Evolutionary conservation across 2,797 vertebrate species (phyloP), one percentile per base, ranked within the genome.

Genomic region (Ceryle rudis): DNA sequence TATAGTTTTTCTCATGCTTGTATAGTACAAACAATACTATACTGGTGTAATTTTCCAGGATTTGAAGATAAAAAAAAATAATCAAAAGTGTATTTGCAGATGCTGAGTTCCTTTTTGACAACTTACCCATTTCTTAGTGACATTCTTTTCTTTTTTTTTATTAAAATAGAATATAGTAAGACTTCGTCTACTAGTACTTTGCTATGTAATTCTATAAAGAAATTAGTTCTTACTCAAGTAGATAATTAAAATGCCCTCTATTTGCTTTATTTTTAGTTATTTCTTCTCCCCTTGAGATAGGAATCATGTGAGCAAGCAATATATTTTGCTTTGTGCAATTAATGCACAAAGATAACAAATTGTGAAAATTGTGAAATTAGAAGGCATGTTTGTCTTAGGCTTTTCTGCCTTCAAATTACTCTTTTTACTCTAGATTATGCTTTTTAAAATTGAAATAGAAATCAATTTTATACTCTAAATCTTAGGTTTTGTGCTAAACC

Each of bases 231-330:
- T 90, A 57, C 42, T 81, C n/a, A 86, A 89, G 23, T 42, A 39
- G 23, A 72, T 87, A 81, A 92, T 92, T 81, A 86, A 81, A 89
- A 72, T 89, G 13, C 2, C 6, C 49, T 83, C 78, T 47, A 29
- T 81, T 77, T 72, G 9, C 55, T 91, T 86, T 90, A 88, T 46
- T 83, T 88, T 90, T 81, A 70, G 74, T 90, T 81, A 71, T 88
- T 81, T 81, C 6, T 5, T 12, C 65, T 75, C 42, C 33, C 12
- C 19, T 5, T 42, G 28, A 92, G 44, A 29, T 66, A 69, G 6
- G 5, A 25, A 64, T 80, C 74, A 44, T 73, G 35, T 92, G 31
- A 94, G 20, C 21, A 66, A 86, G 62, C 19, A 77, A 35, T 77
- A 72, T 61, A 41, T 41, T 41, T 41, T 41, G 39, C 39, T 41